Evolutionary conservation across 2,888 invertebrate genomes (phyloP), one percentile per base, ranked within the genome.

Genomic region (Epinotia ramella): DNA sequence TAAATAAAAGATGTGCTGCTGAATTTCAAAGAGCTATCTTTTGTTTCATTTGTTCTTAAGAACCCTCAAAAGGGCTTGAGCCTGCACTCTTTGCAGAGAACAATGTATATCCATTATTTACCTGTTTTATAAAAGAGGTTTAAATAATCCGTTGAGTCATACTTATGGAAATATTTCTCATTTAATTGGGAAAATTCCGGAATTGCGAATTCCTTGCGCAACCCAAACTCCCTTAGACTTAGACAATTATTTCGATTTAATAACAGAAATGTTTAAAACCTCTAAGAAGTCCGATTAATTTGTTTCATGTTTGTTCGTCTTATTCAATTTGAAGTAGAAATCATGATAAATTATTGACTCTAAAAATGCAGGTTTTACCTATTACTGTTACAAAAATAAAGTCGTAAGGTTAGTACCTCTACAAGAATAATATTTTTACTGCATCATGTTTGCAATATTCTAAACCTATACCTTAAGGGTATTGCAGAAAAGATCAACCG

Each of bases 11-110:
- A 73, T 63, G 18, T 62, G 18, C 56, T 20, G 49, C 53, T 12
- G 49, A 70, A 65, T 40, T n/a, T 59, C 60, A 70, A 65, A 70
- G n/a, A 60, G 65, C 65, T 59, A 68, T 73, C 64, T 73, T 73
- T 77, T 70, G 77, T 73, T 73, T 73, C n/a, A 60, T 73, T 77
- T 73, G 1, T 63, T 69, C 65, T 44, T 56, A 60, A 73, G 62
- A 33, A 28, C 59, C 56, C 73, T 77, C 60, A 24, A 69, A 44
- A 65, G 16, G 66, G 46, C 73, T 73, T 40, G 33, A 65, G 53
- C 53, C 57, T 33, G 64, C 59, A 57, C 59, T 53, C 49, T 59
- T 18, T 59, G 49, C 24, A 3, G 40, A 65, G 49, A 49, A 69
- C 57, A 59, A 64, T n/a, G 7, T 60, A 64, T 70, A 70, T 64